These are phyloP conservation scores for Drosophila mimica DNA, from an alignment of 2,888 invertebrate species.

Conservation along the genomic window DNA sequence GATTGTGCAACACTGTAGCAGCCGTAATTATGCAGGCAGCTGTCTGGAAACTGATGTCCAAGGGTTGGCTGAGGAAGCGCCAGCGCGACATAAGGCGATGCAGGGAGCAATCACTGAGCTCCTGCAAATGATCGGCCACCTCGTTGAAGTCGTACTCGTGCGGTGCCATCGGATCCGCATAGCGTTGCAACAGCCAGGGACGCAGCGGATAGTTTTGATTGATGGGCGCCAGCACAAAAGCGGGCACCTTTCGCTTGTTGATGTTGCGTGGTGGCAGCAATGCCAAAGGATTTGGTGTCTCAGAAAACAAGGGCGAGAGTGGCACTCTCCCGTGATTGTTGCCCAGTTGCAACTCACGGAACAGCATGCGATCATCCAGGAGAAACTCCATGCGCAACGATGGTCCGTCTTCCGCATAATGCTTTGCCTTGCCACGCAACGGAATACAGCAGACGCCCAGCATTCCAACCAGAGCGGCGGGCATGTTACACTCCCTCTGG, in stretches of 20 bases:
- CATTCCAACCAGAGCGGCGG: conserved; percentile 79
- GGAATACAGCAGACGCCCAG: conserved; percentile 80
- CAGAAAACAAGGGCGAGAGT: conserved; percentile 66
- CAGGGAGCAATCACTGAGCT: conserved; percentile 79
- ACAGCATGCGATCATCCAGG: conserved; percentile 81
- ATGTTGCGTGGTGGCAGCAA: conserved; percentile 55
- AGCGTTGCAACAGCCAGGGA: conserved; percentile 82
- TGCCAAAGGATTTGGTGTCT: conserved; percentile 70
- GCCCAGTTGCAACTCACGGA: conserved; percentile 80
- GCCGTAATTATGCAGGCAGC: conserved; percentile 81
- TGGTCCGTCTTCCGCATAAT: conserved; percentile 1
- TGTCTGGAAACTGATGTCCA: conserved; percentile 80
- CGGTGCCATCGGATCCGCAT: conserved; percentile 68
- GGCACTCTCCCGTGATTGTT: conserved; percentile 42
- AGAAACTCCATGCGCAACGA: conserved; percentile 79
- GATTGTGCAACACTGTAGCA: conserved; percentile 82
- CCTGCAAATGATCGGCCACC: conserved; percentile 78
- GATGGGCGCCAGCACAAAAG: conserved; percentile 76
- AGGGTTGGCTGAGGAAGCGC: conserved; percentile 79
- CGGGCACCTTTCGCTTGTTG: conserved; percentile 65
- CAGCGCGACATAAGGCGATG: conserved; percentile 83
- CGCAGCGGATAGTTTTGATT: conserved; percentile 78
- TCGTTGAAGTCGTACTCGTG: conserved; percentile 82
- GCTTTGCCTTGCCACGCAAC: conserved; percentile 45
- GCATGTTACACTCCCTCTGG: conserved; percentile 78